A percentile compares a stretch with the other conserved stretches of the same genome.
Evolutionary conservation across 2,797 vertebrate genomes (phyloP).

Genomic region (Sebastes melanostomus): DNA sequence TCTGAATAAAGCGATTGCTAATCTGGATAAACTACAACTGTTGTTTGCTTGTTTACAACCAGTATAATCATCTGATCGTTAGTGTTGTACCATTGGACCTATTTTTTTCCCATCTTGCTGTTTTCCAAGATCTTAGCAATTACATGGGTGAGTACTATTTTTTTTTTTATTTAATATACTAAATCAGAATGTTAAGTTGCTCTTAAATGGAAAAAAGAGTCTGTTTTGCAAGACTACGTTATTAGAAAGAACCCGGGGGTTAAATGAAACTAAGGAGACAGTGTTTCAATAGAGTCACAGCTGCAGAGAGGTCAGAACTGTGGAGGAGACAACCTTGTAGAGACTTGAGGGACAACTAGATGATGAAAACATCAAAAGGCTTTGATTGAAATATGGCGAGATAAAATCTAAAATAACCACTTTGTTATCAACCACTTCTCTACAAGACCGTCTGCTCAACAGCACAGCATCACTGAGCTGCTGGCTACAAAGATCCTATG

Average conservation of each 20-base stretch:
- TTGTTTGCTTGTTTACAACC: no score
- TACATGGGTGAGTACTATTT: no score
- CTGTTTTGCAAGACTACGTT: accelerated
- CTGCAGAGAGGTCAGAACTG: background rate
- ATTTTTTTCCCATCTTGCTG: no score
- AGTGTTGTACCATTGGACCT: no score
- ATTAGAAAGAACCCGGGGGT: background rate
- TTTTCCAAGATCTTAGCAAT: no score
- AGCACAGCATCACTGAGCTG: background rate
- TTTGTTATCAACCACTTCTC: background rate
- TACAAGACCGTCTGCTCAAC: background rate
- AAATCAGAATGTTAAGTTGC: background rate
- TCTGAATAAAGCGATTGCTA: no score
- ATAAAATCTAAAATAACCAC: background rate
- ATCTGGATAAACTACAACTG: no score
- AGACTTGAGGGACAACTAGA: background rate
- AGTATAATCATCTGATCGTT: no score
- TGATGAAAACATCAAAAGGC: background rate
- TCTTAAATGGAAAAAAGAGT: background rate
- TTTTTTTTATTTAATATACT: no score
- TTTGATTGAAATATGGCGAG: background rate
- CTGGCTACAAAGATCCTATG: background rate
- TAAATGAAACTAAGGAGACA: background rate
- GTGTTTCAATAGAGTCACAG: background rate
- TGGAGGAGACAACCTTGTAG: background rate